Conservation (phyloP, 2,113 vertebrate species). For the Carassius gibelio region DNA sequence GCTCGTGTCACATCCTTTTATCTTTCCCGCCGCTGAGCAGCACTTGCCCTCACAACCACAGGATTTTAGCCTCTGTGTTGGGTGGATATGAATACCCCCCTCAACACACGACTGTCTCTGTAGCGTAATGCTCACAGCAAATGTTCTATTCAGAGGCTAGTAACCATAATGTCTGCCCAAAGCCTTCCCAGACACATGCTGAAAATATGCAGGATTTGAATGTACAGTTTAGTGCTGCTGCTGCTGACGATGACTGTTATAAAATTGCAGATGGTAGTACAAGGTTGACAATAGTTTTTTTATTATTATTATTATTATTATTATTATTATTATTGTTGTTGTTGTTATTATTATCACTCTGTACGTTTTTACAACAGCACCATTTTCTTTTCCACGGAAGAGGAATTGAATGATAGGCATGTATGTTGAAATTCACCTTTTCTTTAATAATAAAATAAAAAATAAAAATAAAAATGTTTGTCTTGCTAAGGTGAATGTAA, state of each 20-base stretch:
- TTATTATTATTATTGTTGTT: neutral
- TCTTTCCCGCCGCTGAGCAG: slow-evolving; percentile 20
- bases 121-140: neutral
- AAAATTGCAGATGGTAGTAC: neutral
- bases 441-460: too few relatives aligned
- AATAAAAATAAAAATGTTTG: neutral
- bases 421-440: too few relatives aligned
- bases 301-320: neutral
- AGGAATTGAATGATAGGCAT: neutral
- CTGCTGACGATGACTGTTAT: neutral
- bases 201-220: neutral
- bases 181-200: neutral
- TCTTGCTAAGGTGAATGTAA: neutral
- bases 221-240: neutral
- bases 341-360: neutral
- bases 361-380: neutral
- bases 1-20: slow-evolving; percentile 42
- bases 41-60: slow-evolving; percentile 46
- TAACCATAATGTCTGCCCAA: neutral
- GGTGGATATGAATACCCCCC: slow-evolving; percentile 33
- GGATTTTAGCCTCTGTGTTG: slow-evolving; percentile 37
- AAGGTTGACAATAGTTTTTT: neutral
- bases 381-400: neutral
- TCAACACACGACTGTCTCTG: neutral
- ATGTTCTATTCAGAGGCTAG: slow-evolving; percentile 3